A percentile compares a stretch with the other conserved stretches of the same genome.
These are phyloP conservation scores for Drosophila antonietae DNA, from an alignment of 2,888 invertebrate genomes.

Conservation along the genomic window DNA sequence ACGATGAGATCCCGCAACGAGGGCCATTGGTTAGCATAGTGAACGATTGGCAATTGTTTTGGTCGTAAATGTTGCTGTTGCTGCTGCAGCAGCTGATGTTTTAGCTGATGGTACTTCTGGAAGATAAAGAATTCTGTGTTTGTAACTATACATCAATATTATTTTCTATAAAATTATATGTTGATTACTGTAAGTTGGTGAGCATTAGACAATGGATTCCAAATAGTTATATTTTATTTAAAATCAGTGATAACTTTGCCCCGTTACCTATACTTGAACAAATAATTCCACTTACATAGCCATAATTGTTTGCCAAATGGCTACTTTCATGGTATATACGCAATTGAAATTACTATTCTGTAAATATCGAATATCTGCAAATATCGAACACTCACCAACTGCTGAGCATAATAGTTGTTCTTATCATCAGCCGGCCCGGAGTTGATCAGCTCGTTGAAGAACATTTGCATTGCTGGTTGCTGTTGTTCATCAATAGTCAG, in stretches of 20 bases:
- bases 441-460: conserved; percentile 65
- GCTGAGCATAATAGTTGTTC: conserved; percentile 53
- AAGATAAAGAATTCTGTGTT: neutral
- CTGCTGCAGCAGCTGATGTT: neutral
- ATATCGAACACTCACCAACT: conserved; percentile 47
- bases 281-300: neutral
- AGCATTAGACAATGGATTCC: neutral
- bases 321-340: neutral
- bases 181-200: neutral
- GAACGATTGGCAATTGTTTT: conserved; percentile 47
- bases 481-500: neutral
- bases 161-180: neutral
- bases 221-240: neutral
- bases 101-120: conserved; percentile 33
- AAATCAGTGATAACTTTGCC: neutral
- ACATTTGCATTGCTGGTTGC: conserved; percentile 45
- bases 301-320: neutral
- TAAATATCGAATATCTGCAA: neutral
- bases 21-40: conserved; percentile 78
- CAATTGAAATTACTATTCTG: neutral
- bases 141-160: neutral
- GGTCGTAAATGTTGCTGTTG: conserved; percentile 26
- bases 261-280: neutral
- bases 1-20: conserved; percentile 74
- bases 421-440: conserved; percentile 55